Percentiles rank a stretch among this genome's conserved stretches.
Conservation (phyloP, 2,888 invertebrate species). For the Pimpla rufipes region DNA sequence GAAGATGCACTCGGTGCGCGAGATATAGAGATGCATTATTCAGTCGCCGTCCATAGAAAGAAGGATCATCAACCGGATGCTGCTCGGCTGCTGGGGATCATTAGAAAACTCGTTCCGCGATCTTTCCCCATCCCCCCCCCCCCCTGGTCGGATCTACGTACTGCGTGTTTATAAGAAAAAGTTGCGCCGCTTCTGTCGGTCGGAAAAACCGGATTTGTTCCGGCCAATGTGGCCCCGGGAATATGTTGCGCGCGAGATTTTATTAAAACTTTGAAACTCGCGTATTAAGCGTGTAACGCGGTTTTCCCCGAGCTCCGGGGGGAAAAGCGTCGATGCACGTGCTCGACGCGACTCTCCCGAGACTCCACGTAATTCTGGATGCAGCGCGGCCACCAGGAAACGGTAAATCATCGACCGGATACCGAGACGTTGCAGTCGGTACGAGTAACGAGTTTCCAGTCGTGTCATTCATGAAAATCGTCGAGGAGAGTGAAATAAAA, state of each 20-base stretch:
- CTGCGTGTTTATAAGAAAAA: slow-evolving; percentile 44
- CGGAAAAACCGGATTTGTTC: slow-evolving; percentile 57
- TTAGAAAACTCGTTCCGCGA: slow-evolving; percentile 67
- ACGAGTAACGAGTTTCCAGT: not conserved
- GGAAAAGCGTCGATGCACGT: slow-evolving; percentile 21
- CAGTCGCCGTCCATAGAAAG: slow-evolving; percentile 47
- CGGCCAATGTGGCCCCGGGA: slow-evolving; percentile 22
- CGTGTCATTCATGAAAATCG: not conserved
- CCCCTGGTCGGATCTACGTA: not conserved
- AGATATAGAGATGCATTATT: slow-evolving; percentile 61
- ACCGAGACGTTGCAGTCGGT: not conserved
- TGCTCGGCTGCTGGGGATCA: slow-evolving; percentile 58
- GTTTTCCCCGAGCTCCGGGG: slow-evolving; percentile 18
- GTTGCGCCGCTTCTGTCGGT: slow-evolving; percentile 51
- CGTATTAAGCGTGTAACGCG: slow-evolving; percentile 1
- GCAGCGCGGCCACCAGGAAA: slow-evolving; percentile 13
- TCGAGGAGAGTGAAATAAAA: not conserved
- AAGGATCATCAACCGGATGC: slow-evolving; percentile 66
- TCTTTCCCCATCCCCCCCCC: slow-evolving; percentile 27
- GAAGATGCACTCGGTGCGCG: slow-evolving; percentile 32
- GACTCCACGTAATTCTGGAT: slow-evolving; percentile 46
- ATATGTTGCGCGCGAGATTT: slow-evolving; percentile 59
- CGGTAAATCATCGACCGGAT: slow-evolving; percentile 58
- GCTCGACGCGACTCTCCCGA: not conserved
- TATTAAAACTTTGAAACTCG: slow-evolving; percentile 63